A percentile compares a stretch with the other conserved stretches of the same genome.
Conservation (phyloP, 2,797 vertebrate species). For the Phrynocephalus guinanensis region DNA sequence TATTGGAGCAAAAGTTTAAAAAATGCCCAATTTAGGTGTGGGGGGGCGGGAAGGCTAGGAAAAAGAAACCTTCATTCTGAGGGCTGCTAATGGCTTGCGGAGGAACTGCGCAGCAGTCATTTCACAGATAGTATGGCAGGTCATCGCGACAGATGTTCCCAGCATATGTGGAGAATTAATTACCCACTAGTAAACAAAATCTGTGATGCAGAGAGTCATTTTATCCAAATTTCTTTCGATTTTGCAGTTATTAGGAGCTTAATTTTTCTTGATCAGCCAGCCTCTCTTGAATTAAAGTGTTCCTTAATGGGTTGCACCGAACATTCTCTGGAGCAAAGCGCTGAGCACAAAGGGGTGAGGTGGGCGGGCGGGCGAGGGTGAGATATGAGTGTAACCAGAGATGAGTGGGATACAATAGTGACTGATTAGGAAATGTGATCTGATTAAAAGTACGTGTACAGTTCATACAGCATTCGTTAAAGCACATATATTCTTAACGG, state of each 20-base stretch:
- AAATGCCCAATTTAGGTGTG: constrained; percentile 10
- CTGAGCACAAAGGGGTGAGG: constrained; percentile 20
- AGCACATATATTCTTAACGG: constrained; percentile 36
- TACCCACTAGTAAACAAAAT: constrained; percentile 99
- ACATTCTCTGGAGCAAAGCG: constrained; percentile 70
- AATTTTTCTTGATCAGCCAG: constrained; percentile 96
- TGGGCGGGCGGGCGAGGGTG: constrained; percentile 44
- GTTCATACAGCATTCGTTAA: constrained; percentile 59
- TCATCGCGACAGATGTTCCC: constrained; percentile 99
- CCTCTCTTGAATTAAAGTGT: constrained; percentile 80
- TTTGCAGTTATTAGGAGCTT: constrained; percentile 91
- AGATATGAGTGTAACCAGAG: constrained; percentile 74
- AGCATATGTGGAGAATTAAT: constrained; percentile 99
- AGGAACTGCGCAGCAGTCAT: constrained; percentile 91
- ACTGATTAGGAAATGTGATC: constrained; percentile 90
- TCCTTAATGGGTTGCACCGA: constrained; percentile 79
- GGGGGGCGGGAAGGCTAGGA: constrained; percentile 42
- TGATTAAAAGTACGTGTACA: constrained; percentile 85
- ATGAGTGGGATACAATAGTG: constrained; percentile 77
- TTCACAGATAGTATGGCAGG: constrained; percentile 95
- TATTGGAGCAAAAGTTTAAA: constrained; percentile 39
- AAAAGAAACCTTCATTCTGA: constrained; percentile 79
- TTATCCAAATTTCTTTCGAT: constrained; percentile 95
- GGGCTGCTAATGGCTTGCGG: constrained; percentile 87
- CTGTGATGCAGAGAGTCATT: constrained; percentile 93